Base-by-base conservation (phyloP, 2,888 invertebrate species). In the Prosopocoilus inquinatus region DNA sequence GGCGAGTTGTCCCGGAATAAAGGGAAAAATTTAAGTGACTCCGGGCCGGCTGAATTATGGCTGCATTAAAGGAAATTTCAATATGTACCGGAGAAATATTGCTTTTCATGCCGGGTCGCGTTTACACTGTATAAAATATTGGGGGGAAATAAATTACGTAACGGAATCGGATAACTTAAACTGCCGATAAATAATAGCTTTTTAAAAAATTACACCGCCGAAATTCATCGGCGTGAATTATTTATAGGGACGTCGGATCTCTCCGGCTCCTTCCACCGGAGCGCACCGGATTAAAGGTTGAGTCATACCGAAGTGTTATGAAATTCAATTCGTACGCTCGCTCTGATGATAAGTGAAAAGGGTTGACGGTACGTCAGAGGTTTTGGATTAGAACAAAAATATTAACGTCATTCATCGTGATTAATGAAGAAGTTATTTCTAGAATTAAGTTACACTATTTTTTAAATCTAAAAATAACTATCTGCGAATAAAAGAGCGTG, bases 31-130 rank as follows among this genome's bases (percentile, higher is more conserved):
- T 61, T 55, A 58, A 60, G 54, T 56, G 52, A 56, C 55, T 56
- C 47, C 55, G 52, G 61, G 50, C 50, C 60, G 61, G 51, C 59
- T 57, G 57, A 59, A 65, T 72, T 74, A 73, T 71, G 65, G 67
- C 48, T 57, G 70, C 67, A 72, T 72, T 72, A 71, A 67, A 67
- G 67, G 65, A 73, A 74, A 74, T 73, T 73, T 73, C 73, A 75
- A 75, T 74, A 73, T 74, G 70, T 69, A 68, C 60, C 64, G 71
- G 72, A 73, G 71, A 72, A 71, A 74, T 74, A 72, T 71, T 61
- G 70, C 63, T 65, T 68, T 66, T 64, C 68, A 64, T 68, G 70
- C 66, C 67, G 67, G 57, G 69, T 66, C 66, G 65, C 70, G 70
- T 71, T 71, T 71, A 71, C 71, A 72, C 69, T 69, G 68, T 71